phyloP scores from a whole-genome alignment of 2,113 vertebrate species.

The Raja brachyura region DNA sequence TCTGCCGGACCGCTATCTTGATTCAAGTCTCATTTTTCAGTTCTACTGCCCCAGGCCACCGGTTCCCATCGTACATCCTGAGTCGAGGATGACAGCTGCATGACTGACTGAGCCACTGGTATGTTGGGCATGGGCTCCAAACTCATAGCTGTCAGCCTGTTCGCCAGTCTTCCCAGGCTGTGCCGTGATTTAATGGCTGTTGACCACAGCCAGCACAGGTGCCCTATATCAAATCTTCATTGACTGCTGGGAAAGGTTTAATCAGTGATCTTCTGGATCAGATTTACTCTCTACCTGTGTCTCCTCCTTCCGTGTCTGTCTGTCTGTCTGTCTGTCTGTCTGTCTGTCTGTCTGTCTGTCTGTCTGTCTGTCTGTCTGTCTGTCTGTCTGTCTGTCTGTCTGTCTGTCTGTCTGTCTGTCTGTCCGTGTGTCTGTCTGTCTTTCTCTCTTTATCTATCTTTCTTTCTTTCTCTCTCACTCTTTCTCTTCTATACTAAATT shows the following conservation, averaged over 20 bases:
- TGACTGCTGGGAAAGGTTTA: slow-evolving; percentile 45
- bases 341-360: too few relatives aligned
- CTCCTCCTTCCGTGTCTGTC: neutral
- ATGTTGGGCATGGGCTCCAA: slow-evolving; percentile 42
- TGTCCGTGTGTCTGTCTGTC: neutral
- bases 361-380: too few relatives aligned
- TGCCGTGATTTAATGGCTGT: slow-evolving; percentile 47
- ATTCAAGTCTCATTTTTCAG: slow-evolving; percentile 59
- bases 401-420: neutral
- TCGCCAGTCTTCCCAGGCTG: slow-evolving; percentile 39
- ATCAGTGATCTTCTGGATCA: slow-evolving; percentile 43
- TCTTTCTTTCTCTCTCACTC: too few relatives aligned
- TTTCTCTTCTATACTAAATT: too few relatives aligned
- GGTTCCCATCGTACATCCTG: slow-evolving; percentile 41
- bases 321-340: neutral
- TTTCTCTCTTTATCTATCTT: neutral
- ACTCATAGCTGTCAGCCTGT: slow-evolving; percentile 41
- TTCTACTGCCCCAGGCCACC: slow-evolving; percentile 42
- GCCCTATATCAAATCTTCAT: slow-evolving; percentile 45
- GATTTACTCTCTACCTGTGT: neutral
- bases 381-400: neutral
- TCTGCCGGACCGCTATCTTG: slow-evolving; percentile 49
- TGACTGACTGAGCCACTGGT: slow-evolving; percentile 51
- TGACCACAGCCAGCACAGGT: slow-evolving; percentile 44
- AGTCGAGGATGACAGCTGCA: slow-evolving; percentile 56